Base-by-base conservation (phyloP, 2,113 vertebrate species). In the Lynx canadensis region DNA sequence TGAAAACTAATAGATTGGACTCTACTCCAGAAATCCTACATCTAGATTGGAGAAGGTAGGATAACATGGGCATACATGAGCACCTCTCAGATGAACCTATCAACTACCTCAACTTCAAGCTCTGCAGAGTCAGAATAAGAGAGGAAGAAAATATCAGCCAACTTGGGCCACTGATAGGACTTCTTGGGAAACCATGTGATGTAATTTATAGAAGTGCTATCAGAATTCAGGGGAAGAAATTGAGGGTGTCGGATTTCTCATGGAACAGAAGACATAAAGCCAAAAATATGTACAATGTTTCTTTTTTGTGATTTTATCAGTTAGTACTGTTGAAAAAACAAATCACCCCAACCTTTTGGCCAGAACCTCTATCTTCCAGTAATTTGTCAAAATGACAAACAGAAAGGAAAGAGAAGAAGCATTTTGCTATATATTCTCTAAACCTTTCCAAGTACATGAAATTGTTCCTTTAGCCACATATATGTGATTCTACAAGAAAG, bases 401-500 rank as follows among this genome's bases (percentile, higher is more conserved):
- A 50, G 21, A 76, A 83, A 19, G 23, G 25, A 60, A 50, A 79
- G 48, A 79, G 2, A 80, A 52, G 85, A 80, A 0, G 7, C 3
- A 60, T 4, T 4, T 3, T 7, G 9, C 41, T 41, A 1, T 11
- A 25, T 15, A 12, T 65, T 63, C 80, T 81, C 25, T n/a, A 79
- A 27, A 36, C 36, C 69, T 88, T 93, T 79, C 71, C 31, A 50
- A 83, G 79, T 65, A 33, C 18, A 52, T 69, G 99, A 99, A 83
- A 99, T 99, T 60, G 98, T 99, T 93, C 99, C 99, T 38, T 99
- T 99, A 97, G 99, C 99, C 81, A 99, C 99, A 0, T 99, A 99
- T 36, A 99, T 99, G 99, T 99, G 99, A 94, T 99, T 99, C 98
- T 99, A 99, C 98, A 99, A 99, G 98, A 99, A 99, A 98, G 99